Base-by-base conservation (phyloP, 2,888 invertebrate species). In the Parochlus steinenii region DNA sequence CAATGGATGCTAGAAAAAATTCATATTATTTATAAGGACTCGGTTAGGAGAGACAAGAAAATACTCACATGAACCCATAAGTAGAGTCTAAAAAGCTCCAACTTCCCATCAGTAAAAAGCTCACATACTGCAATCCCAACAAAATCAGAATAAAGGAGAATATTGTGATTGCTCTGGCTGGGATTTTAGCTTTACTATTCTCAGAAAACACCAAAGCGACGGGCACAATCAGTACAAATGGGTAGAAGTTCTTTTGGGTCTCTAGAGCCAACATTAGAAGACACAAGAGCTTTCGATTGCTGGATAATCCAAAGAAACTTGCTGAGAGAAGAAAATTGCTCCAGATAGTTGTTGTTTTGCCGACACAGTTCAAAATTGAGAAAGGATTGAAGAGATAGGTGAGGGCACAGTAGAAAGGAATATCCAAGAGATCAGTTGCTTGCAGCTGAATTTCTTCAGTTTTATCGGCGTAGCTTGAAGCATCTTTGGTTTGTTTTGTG, bases 341-440 rank as follows among this genome's bases (percentile, higher is more conserved):
- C 45, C 92, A 74, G 8, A 87, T 82, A 3, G 87, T 87, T 3
- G 92, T 90, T 0, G 92, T 87, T 55, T 79, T 73, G 7, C 82
- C 89, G 19, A 80, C 74, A 61, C 90, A 93, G 47, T 79, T 83
- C 36, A 87, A 62, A 38, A 93, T 69, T 19, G 78, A 74, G 52
- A 85, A 85, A 1, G 93, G 93, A 60, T 89, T 90, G 47, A 89
- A 82, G 26, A 90, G 64, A 58, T 86, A 90, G 2, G 78, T 74
- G 15, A 78, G 68, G 6, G 77, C 59, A 1, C 85, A 82, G 55
- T 76, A 76, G 42, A 73, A 61, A 4, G 79, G 69, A 17, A 73
- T 67, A 5, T 45, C 42, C 3, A 40, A 32, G 6, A 44, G 43
- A 39, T 59, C 59, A 2, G 39, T 28, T 1, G 20, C 15, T 20